Percentiles rank a stretch among this genome's conserved stretches.
Evolutionary conservation across 2,113 vertebrate genomes (phyloP).

Genomic region (Phyllopteryx taeniolatus): DNA sequence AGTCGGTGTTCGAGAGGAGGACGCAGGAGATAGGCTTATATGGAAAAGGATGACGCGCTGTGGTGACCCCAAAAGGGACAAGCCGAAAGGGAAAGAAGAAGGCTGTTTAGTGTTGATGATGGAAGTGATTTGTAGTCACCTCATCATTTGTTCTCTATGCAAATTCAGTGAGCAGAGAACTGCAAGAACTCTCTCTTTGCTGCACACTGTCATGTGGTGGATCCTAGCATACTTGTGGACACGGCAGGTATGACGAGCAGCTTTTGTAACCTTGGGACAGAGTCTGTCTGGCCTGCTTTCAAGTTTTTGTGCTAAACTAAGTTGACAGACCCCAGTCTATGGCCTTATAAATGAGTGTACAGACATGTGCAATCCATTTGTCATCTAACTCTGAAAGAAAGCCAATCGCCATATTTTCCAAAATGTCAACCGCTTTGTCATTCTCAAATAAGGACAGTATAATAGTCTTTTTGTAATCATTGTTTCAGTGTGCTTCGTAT

Average conservation of each 20-base stretch:
- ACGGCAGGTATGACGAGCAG: constrained; percentile 7
- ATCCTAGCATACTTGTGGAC: constrained; percentile 3
- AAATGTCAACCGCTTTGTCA: background rate
- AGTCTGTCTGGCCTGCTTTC: background rate
- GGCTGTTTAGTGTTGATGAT: background rate
- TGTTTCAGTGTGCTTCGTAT: background rate
- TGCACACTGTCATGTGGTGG: constrained; percentile 2
- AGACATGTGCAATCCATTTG: constrained; percentile 3
- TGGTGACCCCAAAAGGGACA: no score
- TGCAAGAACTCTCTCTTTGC: background rate
- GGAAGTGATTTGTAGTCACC: background rate
- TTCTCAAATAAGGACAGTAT: background rate
- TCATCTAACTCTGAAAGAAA: background rate
- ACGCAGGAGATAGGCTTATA: no score
- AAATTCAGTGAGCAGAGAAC: background rate
- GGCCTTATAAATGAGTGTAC: background rate
- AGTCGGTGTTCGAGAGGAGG: no score
- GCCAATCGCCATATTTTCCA: background rate
- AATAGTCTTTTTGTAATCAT: background rate
- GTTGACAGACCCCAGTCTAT: background rate
- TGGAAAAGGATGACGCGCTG: no score
- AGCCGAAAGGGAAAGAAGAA: no score
- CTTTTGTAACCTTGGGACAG: constrained; percentile 1
- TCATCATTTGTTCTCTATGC: background rate
- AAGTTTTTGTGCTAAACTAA: constrained; percentile 9